Percentiles rank a stretch among this genome's conserved stretches.
Evolutionary conservation across 2,888 invertebrate genomes (phyloP).

Genomic region (Monochamus alternatus): DNA sequence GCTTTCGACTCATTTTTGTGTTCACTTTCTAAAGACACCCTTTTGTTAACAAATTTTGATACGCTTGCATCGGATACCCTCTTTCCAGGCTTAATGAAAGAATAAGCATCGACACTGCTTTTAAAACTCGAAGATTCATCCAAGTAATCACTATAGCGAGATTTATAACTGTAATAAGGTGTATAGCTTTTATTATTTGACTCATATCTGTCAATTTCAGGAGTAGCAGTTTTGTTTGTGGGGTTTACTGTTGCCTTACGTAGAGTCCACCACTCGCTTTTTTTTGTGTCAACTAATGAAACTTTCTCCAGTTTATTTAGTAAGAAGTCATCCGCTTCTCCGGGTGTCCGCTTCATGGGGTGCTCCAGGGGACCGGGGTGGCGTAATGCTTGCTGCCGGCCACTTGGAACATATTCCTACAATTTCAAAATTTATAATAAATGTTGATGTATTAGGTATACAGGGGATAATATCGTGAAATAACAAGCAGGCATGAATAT

Average conservation of each 20-base stretch:
- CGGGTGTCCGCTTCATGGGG: constrained; percentile 53
- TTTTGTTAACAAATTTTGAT: constrained; percentile 53
- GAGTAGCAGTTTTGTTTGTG: constrained; percentile 24
- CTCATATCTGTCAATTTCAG: constrained; percentile 43
- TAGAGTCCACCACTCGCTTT: constrained; percentile 74
- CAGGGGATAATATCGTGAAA: no score
- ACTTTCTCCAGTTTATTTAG: constrained; percentile 84
- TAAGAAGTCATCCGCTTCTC: constrained; percentile 73
- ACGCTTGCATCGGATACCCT: constrained; percentile 61
- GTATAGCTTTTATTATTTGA: constrained; percentile 47
- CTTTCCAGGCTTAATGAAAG: constrained; percentile 59
- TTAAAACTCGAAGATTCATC: constrained; percentile 63
- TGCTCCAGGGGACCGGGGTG: constrained; percentile 82
- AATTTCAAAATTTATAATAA: constrained; percentile 29
- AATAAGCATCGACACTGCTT: constrained; percentile 56
- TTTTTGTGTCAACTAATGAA: constrained; percentile 78
- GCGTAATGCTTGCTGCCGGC: constrained; percentile 83
- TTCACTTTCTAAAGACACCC: constrained; percentile 53
- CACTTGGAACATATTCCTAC: constrained; percentile 91
- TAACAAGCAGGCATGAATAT: no score
- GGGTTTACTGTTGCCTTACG: constrained; percentile 74
- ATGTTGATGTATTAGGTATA: no score
- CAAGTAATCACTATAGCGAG: constrained; percentile 54
- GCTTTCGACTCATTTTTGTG: constrained; percentile 37
- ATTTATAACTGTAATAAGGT: constrained; percentile 46